Conservation (phyloP, 2,113 vertebrate genomes). For the Hypanus sabinus region DNA sequence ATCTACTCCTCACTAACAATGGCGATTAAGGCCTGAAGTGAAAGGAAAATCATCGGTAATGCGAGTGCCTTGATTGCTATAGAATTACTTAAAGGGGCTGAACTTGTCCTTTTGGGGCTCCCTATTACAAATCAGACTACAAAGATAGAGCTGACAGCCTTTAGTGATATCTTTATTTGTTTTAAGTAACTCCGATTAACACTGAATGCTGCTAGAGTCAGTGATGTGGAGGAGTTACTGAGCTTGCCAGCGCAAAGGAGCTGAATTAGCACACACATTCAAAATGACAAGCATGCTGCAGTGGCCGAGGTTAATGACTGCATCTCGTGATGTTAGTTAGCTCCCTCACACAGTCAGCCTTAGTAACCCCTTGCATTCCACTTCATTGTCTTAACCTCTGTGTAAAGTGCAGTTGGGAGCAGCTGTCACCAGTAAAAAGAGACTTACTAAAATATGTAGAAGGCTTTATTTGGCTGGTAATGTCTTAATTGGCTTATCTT, state of each 20-base stretch:
- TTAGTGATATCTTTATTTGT: constrained; percentile 2
- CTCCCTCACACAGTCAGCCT: background rate
- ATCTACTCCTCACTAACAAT: constrained; percentile 28
- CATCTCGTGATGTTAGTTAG: constrained; percentile 28
- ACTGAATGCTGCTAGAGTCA: constrained; percentile 3
- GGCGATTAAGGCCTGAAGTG: background rate
- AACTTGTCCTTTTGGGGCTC: background rate
- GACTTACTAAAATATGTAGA: background rate
- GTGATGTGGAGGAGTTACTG: constrained; percentile 12
- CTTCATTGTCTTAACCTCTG: constrained; percentile 17
- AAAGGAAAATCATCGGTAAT: constrained; percentile 1
- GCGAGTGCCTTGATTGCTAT: background rate
- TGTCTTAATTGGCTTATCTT: background rate
- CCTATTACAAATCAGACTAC: background rate
- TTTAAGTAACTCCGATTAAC: constrained; percentile 14
- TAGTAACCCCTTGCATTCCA: background rate
- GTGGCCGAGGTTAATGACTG: constrained; percentile 27
- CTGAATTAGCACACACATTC: constrained; percentile 32
- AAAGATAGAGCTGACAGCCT: background rate
- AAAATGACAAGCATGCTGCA: constrained; percentile 27
- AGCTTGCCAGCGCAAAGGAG: background rate
- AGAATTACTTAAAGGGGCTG: too few species aligned
- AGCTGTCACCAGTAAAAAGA: background rate
- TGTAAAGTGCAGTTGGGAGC: background rate
- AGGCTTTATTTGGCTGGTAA: background rate